Evolutionary conservation across 2,888 invertebrate genomes (phyloP).

Genomic region (Spisula solida): DNA sequence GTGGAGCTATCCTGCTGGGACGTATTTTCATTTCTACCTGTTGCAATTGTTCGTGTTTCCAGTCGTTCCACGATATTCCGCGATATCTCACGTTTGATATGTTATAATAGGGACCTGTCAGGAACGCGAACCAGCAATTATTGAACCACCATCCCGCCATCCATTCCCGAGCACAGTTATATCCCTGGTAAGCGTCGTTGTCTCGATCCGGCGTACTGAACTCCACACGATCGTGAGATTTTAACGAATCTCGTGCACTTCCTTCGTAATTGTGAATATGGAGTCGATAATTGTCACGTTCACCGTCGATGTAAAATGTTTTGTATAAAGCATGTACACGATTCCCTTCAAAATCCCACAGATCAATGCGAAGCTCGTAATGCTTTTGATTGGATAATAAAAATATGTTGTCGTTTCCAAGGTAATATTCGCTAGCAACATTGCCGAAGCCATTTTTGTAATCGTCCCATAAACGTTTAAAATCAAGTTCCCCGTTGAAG

Average conservation of each 20-base stretch:
- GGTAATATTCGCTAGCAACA: slow-evolving; percentile 84
- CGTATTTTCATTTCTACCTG: slow-evolving; percentile 87
- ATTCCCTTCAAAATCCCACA: slow-evolving; percentile 86
- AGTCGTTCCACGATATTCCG: slow-evolving; percentile 86
- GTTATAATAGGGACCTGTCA: slow-evolving; percentile 95
- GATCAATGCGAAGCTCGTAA: slow-evolving; percentile 84
- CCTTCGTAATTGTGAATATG: slow-evolving; percentile 87
- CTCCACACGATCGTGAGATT: slow-evolving; percentile 96
- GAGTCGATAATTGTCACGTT: slow-evolving; percentile 84
- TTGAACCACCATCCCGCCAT: slow-evolving; percentile 99
- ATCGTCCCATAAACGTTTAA: slow-evolving; percentile 83
- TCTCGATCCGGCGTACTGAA: slow-evolving; percentile 96
- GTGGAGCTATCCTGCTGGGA: slow-evolving; percentile 75
- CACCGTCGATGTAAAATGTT: slow-evolving; percentile 84
- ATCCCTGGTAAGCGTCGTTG: slow-evolving; percentile 93
- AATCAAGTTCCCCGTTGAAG: slow-evolving; percentile 78
- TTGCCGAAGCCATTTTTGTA: slow-evolving; percentile 86
- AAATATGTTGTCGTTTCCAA: slow-evolving; percentile 86
- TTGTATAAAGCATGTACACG: slow-evolving; percentile 84
- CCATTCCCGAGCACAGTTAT: slow-evolving; percentile 97
- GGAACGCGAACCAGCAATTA: slow-evolving; percentile 97
- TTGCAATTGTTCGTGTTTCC: slow-evolving; percentile 86
- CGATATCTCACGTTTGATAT: slow-evolving; percentile 81
- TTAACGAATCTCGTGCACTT: slow-evolving; percentile 95
- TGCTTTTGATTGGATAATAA: slow-evolving; percentile 84